Conservation (phyloP, 1,140 invertebrate species). For the Camponotus pennsylvanicus region DNA sequence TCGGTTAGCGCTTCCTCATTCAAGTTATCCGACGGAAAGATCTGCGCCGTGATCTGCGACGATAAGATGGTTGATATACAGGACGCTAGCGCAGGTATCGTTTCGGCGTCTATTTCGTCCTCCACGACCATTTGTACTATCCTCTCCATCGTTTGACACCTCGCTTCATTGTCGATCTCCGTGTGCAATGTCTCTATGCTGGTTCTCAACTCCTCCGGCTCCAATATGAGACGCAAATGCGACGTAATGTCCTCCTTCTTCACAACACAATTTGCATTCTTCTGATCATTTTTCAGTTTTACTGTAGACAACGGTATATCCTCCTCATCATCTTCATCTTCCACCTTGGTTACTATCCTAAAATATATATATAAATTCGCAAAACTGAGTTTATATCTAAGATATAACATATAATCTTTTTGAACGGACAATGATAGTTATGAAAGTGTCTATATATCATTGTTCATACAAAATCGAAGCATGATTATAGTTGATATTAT, state of each 20-base stretch:
- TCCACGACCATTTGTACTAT: slow-evolving; percentile 90
- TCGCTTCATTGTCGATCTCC: slow-evolving; percentile 89
- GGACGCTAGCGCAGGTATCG: slow-evolving; percentile 87
- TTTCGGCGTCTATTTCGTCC: slow-evolving; percentile 89
- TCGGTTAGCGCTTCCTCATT: slow-evolving; percentile 89
- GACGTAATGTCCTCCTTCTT: slow-evolving; percentile 86
- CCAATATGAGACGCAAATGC: slow-evolving; percentile 85
- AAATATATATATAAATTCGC: slow-evolving; percentile 26
- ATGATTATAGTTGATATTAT: not conserved
- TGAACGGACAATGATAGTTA: too few relatives aligned
- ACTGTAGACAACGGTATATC: slow-evolving; percentile 93
- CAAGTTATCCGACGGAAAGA: slow-evolving; percentile 85
- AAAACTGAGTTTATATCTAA: not conserved
- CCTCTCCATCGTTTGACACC: slow-evolving; percentile 90
- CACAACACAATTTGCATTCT: slow-evolving; percentile 78
- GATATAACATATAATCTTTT: not conserved
- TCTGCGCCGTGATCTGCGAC: slow-evolving; percentile 84
- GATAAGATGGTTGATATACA: slow-evolving; percentile 87
- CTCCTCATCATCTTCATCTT: slow-evolving; percentile 95
- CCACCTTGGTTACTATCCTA: slow-evolving; percentile 83
- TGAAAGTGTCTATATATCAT: too few relatives aligned
- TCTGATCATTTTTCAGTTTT: slow-evolving; percentile 85
- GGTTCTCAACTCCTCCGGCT: slow-evolving; percentile 89
- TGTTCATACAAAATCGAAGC: too few relatives aligned
- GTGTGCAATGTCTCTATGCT: slow-evolving; percentile 89